Evolutionary conservation across 2,113 vertebrate genomes (phyloP), one percentile per base, ranked within the genome.

Genomic region (Perca schrenkii): DNA sequence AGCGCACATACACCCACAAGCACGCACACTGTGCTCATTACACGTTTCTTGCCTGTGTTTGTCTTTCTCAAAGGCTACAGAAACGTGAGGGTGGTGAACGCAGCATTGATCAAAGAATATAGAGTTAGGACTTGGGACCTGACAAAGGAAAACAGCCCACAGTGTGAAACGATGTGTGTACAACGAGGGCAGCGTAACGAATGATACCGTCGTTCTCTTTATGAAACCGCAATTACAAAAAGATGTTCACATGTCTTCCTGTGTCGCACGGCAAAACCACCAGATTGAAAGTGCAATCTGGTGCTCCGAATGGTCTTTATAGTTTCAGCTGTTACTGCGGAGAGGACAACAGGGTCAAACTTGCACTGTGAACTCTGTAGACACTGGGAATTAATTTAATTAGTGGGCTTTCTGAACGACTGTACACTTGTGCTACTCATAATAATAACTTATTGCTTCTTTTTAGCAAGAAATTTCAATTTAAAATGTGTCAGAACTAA

Each of bases 11-110:
- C 62, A 82, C 87, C 80, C 75, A 77, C 64, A 46, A 64, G 53
- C 77, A 65, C 64, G 72, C 71, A 77, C 79, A 16, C 87, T 58
- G 63, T 76, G 87, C 92, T 94, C 89, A 93, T 94, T 93, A 94
- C 91, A 82, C 88, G 82, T 92, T 91, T 78, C 82, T 84, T 81
- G 90, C 87, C 86, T 31, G 86, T 77, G 84, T 90, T 93, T 91
- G 84, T 87, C 78, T 90, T 91, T 89, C 86, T 92, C 77, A 87
- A 86, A 93, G 88, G 72, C 74, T 91, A 60, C 80, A 89, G 85
- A 89, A 90, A 85, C 66, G 68, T 69, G 77, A 90, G 85, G 85
- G 80, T 85, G 92, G 89, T 72, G 90, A 88, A 90, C 74, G 47
- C 28, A 73, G 79, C 80, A 82, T 74, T 88, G 88, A 92, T 92